phyloP scores from a whole-genome alignment of 2,888 invertebrate genomes.

The Scaeva pyrastri region DNA sequence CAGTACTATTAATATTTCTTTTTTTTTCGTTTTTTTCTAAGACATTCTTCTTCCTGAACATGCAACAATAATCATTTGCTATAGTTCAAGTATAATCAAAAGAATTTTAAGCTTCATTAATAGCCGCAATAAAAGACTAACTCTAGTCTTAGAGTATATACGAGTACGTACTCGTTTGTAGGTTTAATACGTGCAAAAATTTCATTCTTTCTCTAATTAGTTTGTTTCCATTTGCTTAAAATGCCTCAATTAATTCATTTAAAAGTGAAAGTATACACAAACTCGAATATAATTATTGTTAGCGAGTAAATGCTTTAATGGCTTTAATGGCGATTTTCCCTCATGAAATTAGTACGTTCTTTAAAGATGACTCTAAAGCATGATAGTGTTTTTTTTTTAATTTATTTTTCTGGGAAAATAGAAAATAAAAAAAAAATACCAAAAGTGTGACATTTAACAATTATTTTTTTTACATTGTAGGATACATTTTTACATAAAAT shows the following conservation, averaged over 20 bases:
- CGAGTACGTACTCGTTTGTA: no score
- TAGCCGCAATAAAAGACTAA: not conserved
- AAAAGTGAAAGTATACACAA: slow-evolving; percentile 9
- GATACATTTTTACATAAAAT: no score
- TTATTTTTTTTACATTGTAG: no score
- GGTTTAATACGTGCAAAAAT: slow-evolving; percentile 15
- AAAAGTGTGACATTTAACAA: no score
- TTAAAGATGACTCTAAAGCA: not conserved
- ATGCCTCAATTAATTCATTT: slow-evolving; percentile 26
- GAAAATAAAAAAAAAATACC: no score
- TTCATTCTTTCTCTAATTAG: slow-evolving; percentile 25
- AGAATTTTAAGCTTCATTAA: slow-evolving; percentile 3
- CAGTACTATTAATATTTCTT: not conserved
- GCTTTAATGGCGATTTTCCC: not conserved
- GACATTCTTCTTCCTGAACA: not conserved
- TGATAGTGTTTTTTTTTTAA: not conserved
- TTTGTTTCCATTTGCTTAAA: slow-evolving; percentile 1
- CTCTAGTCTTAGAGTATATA: no score
- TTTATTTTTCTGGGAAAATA: not conserved
- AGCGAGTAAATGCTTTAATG: no score
- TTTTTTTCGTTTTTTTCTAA: not conserved
- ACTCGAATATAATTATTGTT: not conserved
- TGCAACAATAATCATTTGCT: not conserved
- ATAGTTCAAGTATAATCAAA: not conserved
- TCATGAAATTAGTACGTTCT: not conserved